Conservation (phyloP, 35 echinoderm and acorn worm genomes). For the Anneissia japonica region DNA sequence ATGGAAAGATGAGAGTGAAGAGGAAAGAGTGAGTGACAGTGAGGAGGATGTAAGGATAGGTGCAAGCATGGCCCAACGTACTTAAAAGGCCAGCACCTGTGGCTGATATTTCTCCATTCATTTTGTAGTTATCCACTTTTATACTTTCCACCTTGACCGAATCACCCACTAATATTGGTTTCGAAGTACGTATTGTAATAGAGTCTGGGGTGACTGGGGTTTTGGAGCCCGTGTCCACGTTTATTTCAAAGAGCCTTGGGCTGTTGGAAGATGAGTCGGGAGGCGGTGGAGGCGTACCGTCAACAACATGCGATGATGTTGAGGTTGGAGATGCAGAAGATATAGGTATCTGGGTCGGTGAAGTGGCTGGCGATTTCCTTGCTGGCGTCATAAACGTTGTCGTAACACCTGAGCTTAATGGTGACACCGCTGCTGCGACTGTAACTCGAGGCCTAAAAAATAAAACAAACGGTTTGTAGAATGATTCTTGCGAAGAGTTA, state of each 20-base stretch:
- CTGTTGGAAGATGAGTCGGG: neutral
- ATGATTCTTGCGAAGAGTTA: too few relatives aligned
- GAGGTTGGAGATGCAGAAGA: neutral
- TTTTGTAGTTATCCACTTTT: neutral
- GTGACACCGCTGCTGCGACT: neutral
- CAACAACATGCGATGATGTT: neutral
- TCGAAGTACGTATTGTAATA: neutral
- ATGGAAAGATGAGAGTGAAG: neutral
- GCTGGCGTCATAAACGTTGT: neutral
- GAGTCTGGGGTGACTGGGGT: neutral
- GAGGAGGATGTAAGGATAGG: neutral
- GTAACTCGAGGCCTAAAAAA: neutral
- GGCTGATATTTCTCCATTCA: neutral
- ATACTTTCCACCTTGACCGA: neutral
- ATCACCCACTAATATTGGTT: neutral
- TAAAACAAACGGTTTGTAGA: neutral
- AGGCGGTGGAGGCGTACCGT: neutral
- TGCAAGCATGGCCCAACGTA: conserved; percentile 1
- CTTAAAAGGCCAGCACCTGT: neutral
- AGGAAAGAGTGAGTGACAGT: neutral
- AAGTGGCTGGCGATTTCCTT: neutral
- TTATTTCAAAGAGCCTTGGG: neutral
- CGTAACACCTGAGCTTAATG: neutral
- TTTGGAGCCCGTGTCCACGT: neutral
- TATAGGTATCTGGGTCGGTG: neutral